These are phyloP conservation scores for Cantharis rufa DNA, from an alignment of 2,888 invertebrate species.

Conservation along the genomic window DNA sequence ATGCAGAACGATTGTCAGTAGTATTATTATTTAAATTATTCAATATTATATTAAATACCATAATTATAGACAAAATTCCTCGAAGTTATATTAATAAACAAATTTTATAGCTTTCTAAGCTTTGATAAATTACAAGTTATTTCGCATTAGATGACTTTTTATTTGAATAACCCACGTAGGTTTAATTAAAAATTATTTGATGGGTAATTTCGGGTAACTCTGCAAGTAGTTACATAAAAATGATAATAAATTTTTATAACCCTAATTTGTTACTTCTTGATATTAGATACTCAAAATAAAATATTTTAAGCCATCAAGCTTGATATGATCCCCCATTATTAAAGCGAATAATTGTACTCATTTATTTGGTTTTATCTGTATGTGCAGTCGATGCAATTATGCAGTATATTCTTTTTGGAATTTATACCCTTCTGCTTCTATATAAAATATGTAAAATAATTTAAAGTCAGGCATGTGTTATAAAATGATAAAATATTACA, in stretches of 20 bases:
- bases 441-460: not conserved
- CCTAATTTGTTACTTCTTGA: not conserved
- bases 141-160: not conserved
- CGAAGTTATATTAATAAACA: not conserved
- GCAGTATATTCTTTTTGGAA: not conserved
- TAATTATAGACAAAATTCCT: no score
- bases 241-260: not conserved
- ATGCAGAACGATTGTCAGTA: conserved; percentile 6
- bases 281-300: not conserved
- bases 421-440: not conserved
- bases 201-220: not conserved
- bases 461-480: not conserved
- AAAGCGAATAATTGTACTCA: not conserved
- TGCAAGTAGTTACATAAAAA: not conserved
- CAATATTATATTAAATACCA: not conserved
- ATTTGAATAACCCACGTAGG: no score
- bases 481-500: not conserved
- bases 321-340: not conserved
- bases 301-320: not conserved
- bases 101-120: not conserved
- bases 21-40: not conserved
- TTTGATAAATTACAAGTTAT: not conserved
- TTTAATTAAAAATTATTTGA: not conserved
- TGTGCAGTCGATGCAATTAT: not conserved
- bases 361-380: not conserved